phyloP scores from a whole-genome alignment of 2,888 invertebrate genomes.

The Phania funesta region DNA sequence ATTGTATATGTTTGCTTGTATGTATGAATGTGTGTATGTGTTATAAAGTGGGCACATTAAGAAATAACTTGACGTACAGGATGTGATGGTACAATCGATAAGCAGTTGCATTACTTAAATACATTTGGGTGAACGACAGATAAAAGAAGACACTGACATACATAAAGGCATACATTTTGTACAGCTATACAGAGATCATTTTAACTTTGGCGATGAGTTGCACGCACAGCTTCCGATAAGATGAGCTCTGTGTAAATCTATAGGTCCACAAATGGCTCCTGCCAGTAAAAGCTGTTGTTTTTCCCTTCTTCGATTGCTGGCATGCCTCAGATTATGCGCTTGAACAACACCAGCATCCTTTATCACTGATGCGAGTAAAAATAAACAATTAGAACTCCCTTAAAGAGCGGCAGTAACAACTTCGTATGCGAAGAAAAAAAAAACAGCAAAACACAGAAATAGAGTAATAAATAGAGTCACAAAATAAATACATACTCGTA shows the following conservation, averaged over 20 bases:
- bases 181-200: constrained; percentile 9
- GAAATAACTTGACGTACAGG: constrained; percentile 66
- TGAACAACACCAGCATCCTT: constrained; percentile 15
- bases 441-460: background rate
- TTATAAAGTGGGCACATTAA: constrained; percentile 59
- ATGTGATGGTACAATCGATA: constrained; percentile 60
- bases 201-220: constrained; percentile 11
- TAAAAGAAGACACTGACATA: background rate
- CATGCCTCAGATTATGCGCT: background rate
- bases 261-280: background rate
- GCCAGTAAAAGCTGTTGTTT: background rate
- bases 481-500: constrained; percentile 53
- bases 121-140: constrained; percentile 51
- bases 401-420: too few species aligned
- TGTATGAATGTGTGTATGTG: background rate
- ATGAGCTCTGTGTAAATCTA: background rate
- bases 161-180: background rate
- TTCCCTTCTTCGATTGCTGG: background rate
- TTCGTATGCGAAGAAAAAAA: constrained; percentile 17
- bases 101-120: constrained; percentile 38
- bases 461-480: background rate
- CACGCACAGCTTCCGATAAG: background rate
- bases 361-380: background rate
- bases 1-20: background rate
- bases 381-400: constrained; percentile 16